These are phyloP conservation scores for Dascyllus trimaculatus DNA, from an alignment of 2,113 vertebrate species.

Conservation along the genomic window DNA sequence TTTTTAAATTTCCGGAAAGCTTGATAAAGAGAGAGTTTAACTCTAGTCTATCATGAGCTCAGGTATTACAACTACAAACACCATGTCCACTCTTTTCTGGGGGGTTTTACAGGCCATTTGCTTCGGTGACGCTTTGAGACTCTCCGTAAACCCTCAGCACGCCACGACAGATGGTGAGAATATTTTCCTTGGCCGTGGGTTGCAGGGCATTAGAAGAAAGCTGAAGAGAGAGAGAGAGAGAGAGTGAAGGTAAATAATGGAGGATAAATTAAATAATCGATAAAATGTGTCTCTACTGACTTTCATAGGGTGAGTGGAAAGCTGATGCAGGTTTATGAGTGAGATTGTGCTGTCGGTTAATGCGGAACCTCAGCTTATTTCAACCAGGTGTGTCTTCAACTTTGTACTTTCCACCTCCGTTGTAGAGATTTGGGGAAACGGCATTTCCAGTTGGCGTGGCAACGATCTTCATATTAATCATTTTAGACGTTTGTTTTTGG, in stretches of 20 bases:
- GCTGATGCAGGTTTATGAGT: no score
- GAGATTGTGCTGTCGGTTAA: not conserved
- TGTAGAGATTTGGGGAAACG: no score
- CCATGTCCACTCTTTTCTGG: not conserved
- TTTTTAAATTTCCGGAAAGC: conserved; percentile 11
- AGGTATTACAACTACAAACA: no score
- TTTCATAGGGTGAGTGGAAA: not conserved
- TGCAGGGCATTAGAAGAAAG: not conserved
- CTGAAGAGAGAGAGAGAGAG: not conserved
- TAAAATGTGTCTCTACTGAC: not conserved
- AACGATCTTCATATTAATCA: no score
- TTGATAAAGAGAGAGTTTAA: not conserved
- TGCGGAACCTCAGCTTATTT: no score
- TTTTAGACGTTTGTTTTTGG: no score
- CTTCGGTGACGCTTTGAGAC: not conserved
- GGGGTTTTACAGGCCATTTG: conserved; percentile 39
- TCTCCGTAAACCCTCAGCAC: conserved; percentile 17
- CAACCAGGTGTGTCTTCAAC: no score
- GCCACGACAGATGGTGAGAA: conserved; percentile 50
- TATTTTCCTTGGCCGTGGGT: conserved; percentile 50
- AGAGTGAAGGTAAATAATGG: conserved; percentile 1
- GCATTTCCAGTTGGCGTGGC: no score
- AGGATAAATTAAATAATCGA: conserved; percentile 16
- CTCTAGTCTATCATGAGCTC: no score
- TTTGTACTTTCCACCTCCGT: no score